Evolutionary conservation across 2,888 invertebrate species (phyloP).

Genomic region (Andrena marginata): DNA sequence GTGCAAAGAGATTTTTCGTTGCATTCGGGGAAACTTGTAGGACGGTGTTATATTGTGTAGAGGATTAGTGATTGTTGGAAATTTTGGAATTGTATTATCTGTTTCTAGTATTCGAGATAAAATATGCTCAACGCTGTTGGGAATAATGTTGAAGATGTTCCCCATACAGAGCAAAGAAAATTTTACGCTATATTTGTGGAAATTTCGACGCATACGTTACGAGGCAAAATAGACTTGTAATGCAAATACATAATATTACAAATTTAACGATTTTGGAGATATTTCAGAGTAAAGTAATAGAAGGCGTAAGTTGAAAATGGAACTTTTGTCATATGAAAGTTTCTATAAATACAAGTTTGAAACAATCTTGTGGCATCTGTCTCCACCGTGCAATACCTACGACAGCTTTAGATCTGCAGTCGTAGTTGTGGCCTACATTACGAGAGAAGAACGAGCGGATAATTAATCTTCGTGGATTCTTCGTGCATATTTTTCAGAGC

Average conservation of each 20-base stretch:
- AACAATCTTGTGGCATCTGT: conserved; percentile 44
- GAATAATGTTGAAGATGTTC: too few relatives aligned
- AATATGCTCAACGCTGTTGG: too few relatives aligned
- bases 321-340: conserved; percentile 44
- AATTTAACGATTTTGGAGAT: neutral
- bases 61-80: neutral
- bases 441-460: neutral
- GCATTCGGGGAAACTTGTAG: neutral
- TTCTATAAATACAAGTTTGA: conserved; percentile 21
- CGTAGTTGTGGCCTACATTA: conserved; percentile 1
- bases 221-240: too few relatives aligned
- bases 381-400: conserved; percentile 13
- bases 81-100: neutral
- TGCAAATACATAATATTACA: neutral
- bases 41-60: neutral
- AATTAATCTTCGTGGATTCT: neutral
- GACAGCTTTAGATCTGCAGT: neutral
- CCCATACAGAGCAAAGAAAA: too few relatives aligned
- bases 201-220: too few relatives aligned
- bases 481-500: neutral
- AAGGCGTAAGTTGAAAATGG: neutral
- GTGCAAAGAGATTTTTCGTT: neutral
- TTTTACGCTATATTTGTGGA: too few relatives aligned
- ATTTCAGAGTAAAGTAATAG: neutral
- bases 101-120: too few relatives aligned